Base-by-base conservation (phyloP, 2,113 vertebrate genomes). In the Alligator sinensis region DNA sequence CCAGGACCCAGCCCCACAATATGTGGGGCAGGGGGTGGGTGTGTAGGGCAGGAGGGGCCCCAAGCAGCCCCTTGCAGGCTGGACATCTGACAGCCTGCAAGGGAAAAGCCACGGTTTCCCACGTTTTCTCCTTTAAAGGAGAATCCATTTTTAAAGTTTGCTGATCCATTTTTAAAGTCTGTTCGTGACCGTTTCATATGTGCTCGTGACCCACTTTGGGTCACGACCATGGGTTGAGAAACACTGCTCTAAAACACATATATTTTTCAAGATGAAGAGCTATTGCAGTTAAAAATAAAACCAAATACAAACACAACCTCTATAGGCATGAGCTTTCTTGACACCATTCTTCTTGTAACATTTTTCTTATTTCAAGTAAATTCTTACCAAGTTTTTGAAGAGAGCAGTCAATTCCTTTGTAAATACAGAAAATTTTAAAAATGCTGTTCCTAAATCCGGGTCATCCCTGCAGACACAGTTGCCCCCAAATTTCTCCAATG, bases 341-440 rank as follows among this genome's bases (percentile, higher is more conserved):
- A 92, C 4, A 63, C 28, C 27, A 68, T 95, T 57, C 66, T 82
- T 79, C 78, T 88, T 70, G 28, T 62, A 82, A 60, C 28, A 55
- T 14, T 9, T 18, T 86, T 89, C 86, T 76, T 64, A 14, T 70
- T 34, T 2, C 11, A 60, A 70, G 68, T 25, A 85, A 57, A 84
- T 85, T 96, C 99, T 98, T 97, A 99, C 99, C 98, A 99, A 97
- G 97, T 99, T 99, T 98, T 99, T 99, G 98, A 99, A 99, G 95
- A 99, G 99, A 5, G 99, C 99, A 3, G 99, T 99, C 94, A 99
- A 97, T 97, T 99, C 99, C 98, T 99, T 99, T 84, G 99, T 99
- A 94, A 99, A 99, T 96, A 99, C 99, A 0, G 99, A 99, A 98
- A 99, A 99, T 98, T 99, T 99, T 84, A 99, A 98, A 97, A 99